Evolutionary conservation across 2,888 invertebrate species (phyloP), one percentile per base, ranked within the genome.

Genomic region (Lycocerus yunnanus): DNA sequence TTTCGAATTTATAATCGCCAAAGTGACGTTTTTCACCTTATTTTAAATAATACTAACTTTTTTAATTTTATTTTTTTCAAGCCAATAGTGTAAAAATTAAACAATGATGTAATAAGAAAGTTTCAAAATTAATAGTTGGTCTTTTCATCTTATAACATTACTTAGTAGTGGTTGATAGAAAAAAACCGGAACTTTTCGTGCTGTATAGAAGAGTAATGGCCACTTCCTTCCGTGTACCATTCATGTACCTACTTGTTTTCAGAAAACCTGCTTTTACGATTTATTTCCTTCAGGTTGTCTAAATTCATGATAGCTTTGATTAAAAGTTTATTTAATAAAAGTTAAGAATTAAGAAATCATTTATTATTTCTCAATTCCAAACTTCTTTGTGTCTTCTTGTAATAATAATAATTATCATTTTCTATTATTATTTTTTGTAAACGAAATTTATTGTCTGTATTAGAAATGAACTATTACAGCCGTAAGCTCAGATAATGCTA

Each of bases 191-290:
- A 81, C 77, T 76, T 78, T 78, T 79, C 81, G 81, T 79, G 81
- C 81, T 80, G 80, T 78, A 80, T 78, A 78, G 80, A 80, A 82
- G 82, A 83, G 81, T 79, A 80, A 84, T 83, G 80, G 83, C 80
- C 78, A 75, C 83, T 83, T 83, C 83, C 83, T 83, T 84, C 76
- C 76, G 76, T 66, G 81, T 77, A 79, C 84, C 82, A 82, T 82
- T 82, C 79, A 78, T 78, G 78, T 74, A 74, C 73, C 73, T 68
- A 73, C 58, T 68, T 58, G 43, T 73, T 77, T 79, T 76, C 78
- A 20, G 10, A 43, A 58, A 72, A 59, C 71, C 63, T 73, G 15
- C 68, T 24, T 16, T 61, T 6, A 61, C 16, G 61, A 61, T 61
- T 61, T 61, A 61, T 16, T 43, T n/a, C 6, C n/a, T 43, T 43